These are phyloP conservation scores for Apodemus sylvaticus DNA, from an alignment of 2,113 vertebrate genomes.

Conservation along the genomic window DNA sequence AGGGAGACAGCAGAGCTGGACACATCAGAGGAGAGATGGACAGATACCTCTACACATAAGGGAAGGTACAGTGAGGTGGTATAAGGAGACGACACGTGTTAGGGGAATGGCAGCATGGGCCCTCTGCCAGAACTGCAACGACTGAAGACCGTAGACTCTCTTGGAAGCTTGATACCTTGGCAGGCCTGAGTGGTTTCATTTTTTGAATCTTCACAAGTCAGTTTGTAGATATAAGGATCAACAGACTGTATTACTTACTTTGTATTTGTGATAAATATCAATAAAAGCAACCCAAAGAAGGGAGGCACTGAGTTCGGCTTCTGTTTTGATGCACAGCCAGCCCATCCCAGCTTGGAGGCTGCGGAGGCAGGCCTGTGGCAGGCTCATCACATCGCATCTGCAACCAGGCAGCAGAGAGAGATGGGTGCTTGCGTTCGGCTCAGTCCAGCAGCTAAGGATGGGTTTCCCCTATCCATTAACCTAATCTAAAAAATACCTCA, in stretches of 20 bases:
- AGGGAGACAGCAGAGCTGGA: background rate
- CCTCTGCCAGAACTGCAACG: background rate
- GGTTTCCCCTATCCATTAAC: background rate
- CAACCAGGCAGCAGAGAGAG: background rate
- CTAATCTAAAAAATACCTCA: background rate
- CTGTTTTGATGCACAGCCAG: background rate
- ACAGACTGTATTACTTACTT: background rate
- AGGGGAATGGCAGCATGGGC: background rate
- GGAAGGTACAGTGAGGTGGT: background rate
- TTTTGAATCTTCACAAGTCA: background rate
- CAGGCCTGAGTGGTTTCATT: background rate
- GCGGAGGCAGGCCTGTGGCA: background rate
- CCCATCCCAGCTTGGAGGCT: background rate
- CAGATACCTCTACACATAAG: background rate
- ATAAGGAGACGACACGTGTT: background rate
- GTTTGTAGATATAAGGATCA: background rate
- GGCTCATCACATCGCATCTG: no score
- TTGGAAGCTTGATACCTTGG: background rate
- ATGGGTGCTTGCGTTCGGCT: background rate
- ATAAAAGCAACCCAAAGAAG: background rate
- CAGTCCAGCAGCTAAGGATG: background rate
- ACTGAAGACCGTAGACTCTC: background rate
- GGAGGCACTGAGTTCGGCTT: background rate
- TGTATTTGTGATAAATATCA: background rate
- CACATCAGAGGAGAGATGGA: background rate